phyloP scores from a whole-genome alignment of 2,113 vertebrate species.

The Pardalotus punctatus region DNA sequence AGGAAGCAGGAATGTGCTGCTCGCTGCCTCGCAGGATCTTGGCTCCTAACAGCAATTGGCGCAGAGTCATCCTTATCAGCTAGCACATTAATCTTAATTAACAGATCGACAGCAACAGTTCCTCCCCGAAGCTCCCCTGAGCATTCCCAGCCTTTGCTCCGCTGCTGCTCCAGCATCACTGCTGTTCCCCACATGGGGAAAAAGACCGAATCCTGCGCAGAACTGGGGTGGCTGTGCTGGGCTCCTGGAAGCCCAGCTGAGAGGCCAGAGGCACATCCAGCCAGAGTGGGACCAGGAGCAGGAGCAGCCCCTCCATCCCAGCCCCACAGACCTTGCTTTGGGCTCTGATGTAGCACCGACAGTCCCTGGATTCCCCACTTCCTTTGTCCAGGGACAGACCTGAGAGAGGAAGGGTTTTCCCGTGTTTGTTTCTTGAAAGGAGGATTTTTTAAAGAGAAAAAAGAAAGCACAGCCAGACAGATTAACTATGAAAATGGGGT shows the following conservation, averaged over 20 bases:
- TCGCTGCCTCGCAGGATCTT: constrained; percentile 13
- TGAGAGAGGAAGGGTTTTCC: not conserved
- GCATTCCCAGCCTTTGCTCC: constrained; percentile 9
- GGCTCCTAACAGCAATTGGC: constrained; percentile 20
- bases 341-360: not conserved
- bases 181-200: rapidly evolving
- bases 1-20: constrained; percentile 4
- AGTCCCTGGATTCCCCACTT: rapidly evolving
- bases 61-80: constrained; percentile 67
- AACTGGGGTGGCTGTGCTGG: not conserved
- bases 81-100: constrained; percentile 70
- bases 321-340: rapidly evolving
- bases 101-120: constrained; percentile 59
- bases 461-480: not conserved
- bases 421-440: not conserved
- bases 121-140: constrained; percentile 46
- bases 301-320: not conserved
- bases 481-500: not conserved
- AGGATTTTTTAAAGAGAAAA: not conserved
- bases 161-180: not conserved
- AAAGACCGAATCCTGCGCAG: not conserved
- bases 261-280: rapidly evolving
- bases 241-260: not conserved
- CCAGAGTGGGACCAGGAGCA: rapidly evolving
- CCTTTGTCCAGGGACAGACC: not conserved